Evolutionary conservation across 2,888 invertebrate species (phyloP).

Genomic region (Coremacera marginata): DNA sequence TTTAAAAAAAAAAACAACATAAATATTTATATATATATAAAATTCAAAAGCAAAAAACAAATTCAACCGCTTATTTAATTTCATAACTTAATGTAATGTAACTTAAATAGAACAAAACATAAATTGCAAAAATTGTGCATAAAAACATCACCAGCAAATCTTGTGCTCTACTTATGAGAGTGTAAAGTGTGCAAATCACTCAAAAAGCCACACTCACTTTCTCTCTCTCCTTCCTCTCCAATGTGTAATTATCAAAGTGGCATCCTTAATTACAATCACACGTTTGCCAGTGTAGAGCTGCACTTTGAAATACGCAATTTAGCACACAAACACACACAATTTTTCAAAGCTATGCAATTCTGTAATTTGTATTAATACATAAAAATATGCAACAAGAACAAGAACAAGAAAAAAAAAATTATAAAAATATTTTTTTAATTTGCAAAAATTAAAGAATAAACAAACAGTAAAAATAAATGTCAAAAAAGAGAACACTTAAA

Average conservation of each 20-base stretch:
- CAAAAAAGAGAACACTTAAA: background rate
- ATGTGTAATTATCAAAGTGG: constrained; percentile 9
- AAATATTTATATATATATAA: constrained; percentile 47
- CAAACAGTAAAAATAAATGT: background rate
- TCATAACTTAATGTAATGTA: background rate
- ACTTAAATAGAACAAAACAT: background rate
- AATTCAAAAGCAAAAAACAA: constrained; percentile 53
- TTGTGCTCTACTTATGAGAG: background rate
- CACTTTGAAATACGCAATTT: background rate
- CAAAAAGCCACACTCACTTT: background rate
- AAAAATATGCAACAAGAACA: background rate
- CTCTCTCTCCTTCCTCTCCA: background rate
- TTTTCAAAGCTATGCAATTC: no score
- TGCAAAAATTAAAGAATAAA: constrained; percentile 24
- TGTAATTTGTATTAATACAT: background rate
- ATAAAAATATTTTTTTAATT: constrained; percentile 21
- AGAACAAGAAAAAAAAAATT: background rate
- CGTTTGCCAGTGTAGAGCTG: background rate
- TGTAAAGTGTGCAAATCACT: background rate
- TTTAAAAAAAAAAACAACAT: constrained; percentile 24
- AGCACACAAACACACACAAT: background rate
- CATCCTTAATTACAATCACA: constrained; percentile 3
- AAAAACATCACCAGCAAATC: background rate
- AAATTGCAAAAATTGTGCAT: background rate
- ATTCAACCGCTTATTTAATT: constrained; percentile 1